These are phyloP conservation scores for Drosophila melanosoma DNA, from an alignment of 2,888 invertebrate genomes.

Conservation along the genomic window DNA sequence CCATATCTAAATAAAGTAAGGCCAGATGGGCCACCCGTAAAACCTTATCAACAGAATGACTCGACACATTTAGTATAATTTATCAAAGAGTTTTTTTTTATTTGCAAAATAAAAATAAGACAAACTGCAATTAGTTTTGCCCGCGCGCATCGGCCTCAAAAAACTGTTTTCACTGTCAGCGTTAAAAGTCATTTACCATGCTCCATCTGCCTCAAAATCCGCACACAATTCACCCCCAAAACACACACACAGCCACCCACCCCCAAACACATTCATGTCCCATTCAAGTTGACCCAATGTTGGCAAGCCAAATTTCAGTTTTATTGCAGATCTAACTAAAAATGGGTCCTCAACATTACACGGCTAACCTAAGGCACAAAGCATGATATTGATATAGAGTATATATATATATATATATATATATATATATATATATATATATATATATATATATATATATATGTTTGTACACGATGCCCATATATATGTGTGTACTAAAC, in stretches of 20 bases:
- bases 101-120: slow-evolving; percentile 15
- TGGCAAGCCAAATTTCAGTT: slow-evolving; percentile 50
- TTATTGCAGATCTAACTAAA: slow-evolving; percentile 35
- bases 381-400: slow-evolving; percentile 33
- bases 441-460: slow-evolving; percentile 5
- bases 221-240: background rate
- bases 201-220: slow-evolving; percentile 3
- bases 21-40: slow-evolving; percentile 8
- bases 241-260: background rate
- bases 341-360: slow-evolving; percentile 52
- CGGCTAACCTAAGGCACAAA: slow-evolving; percentile 5
- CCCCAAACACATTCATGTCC: background rate
- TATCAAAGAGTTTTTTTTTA: slow-evolving; percentile 30
- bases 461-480: background rate
- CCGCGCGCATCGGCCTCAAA: slow-evolving; percentile 26
- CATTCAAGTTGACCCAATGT: slow-evolving; percentile 28
- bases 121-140: slow-evolving; percentile 64
- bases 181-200: slow-evolving; percentile 59
- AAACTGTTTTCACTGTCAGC: slow-evolving; percentile 54
- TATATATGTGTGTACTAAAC: background rate
- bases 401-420: background rate
- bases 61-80: slow-evolving; percentile 38
- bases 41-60: slow-evolving; percentile 37
- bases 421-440: background rate
- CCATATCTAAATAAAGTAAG: slow-evolving; percentile 33